Conservation (phyloP, 2,888 invertebrate genomes). For the Dryadula phaetusa region DNA sequence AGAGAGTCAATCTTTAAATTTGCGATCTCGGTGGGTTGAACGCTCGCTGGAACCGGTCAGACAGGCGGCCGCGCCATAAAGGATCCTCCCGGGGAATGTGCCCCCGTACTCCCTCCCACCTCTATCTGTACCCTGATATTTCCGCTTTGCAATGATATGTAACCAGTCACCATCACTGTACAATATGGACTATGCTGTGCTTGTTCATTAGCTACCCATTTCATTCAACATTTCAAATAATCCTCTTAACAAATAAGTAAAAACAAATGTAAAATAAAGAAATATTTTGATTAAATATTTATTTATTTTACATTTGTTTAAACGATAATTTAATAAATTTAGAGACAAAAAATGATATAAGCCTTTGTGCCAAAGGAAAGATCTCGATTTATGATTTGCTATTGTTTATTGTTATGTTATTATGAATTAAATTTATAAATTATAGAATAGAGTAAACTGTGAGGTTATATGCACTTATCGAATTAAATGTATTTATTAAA, state of each 20-base stretch:
- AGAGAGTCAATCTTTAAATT: constrained; percentile 52
- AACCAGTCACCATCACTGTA: constrained; percentile 38
- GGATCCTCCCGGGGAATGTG: constrained; percentile 73
- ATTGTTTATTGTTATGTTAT: neutral
- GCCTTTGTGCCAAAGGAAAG: no score
- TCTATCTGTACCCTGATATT: constrained; percentile 59
- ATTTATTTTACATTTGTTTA: neutral
- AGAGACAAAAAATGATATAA: no score
- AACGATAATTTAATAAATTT: no score
- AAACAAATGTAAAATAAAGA: no score
- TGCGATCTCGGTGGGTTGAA: constrained; percentile 72
- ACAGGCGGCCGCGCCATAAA: constrained; percentile 61
- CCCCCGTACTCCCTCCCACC: constrained; percentile 52
- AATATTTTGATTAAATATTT: neutral
- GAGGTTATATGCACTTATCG: constrained; percentile 16
- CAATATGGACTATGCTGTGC: constrained; percentile 26
- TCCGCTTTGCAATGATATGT: constrained; percentile 61
- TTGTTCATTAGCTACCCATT: constrained; percentile 4
- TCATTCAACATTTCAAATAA: neutral
- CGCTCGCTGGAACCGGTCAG: constrained; percentile 77
- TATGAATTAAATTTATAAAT: neutral
- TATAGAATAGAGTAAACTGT: neutral
- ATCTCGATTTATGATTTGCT: no score
- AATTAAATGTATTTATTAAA: constrained; percentile 8
- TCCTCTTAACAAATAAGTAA: neutral